Percentiles rank a stretch among this genome's conserved stretches.
phyloP scores from a whole-genome alignment of 2,797 vertebrate genomes.

The Chaetophractus vellerosus region DNA sequence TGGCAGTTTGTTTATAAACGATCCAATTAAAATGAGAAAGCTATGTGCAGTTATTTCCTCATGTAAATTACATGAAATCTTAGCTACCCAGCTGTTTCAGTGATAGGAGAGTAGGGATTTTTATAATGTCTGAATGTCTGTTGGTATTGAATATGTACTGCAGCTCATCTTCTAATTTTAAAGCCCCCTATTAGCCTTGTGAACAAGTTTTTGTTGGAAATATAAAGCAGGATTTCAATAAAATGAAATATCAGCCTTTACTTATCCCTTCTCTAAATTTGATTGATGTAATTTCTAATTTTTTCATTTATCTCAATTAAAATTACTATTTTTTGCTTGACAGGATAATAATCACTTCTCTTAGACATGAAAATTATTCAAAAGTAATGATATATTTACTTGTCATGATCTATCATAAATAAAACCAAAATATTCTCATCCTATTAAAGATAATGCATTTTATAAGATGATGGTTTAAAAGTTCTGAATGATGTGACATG shows the following conservation, averaged over 20 bases:
- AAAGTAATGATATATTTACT: too few relatives aligned
- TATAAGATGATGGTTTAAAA: accelerated
- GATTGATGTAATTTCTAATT: too few relatives aligned
- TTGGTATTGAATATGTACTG: accelerated
- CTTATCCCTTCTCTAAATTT: background rate
- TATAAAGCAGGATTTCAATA: accelerated
- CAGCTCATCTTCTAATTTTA: too few relatives aligned
- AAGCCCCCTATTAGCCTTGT: accelerated
- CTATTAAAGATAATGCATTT: background rate
- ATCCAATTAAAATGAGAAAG: conserved; percentile 23
- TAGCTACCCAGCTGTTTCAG: background rate
- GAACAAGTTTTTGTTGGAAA: background rate
- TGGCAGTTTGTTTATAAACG: conserved; percentile 38
- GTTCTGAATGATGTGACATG: accelerated
- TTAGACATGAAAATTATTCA: background rate
- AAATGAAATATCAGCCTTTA: background rate
- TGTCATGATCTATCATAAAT: background rate
- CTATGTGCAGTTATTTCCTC: conserved; percentile 24
- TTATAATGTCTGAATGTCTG: accelerated
- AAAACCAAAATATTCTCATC: too few relatives aligned
- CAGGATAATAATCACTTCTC: background rate
- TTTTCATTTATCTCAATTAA: background rate
- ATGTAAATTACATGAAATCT: conserved; percentile 42
- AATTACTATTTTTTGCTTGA: background rate
- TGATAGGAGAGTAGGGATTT: background rate